These are phyloP conservation scores for Stercorarius parasiticus DNA, from an alignment of 2,113 vertebrate species.

Conservation along the genomic window DNA sequence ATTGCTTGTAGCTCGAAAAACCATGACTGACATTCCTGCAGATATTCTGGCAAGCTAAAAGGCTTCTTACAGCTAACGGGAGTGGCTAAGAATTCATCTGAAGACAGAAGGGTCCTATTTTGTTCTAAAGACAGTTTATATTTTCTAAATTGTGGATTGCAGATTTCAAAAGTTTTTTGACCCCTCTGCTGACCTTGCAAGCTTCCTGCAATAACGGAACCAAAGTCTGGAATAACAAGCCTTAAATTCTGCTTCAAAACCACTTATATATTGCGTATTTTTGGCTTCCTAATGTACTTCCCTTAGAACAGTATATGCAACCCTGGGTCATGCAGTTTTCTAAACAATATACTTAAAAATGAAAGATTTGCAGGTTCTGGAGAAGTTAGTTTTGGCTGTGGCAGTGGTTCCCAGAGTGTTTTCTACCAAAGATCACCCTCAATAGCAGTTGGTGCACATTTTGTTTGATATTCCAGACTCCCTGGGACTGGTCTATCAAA, in stretches of 20 bases:
- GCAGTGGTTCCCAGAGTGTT: not conserved
- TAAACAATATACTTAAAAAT: not conserved
- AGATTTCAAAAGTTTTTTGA: not conserved
- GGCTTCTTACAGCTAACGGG: not conserved
- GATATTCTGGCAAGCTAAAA: constrained; percentile 24
- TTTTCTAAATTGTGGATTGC: not conserved
- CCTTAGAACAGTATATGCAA: not conserved
- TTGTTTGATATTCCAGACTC: not conserved
- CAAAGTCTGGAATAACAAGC: not conserved
- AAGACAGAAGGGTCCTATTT: not conserved
- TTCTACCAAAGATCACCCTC: not conserved
- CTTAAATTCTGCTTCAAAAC: not conserved
- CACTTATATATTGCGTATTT: not conserved
- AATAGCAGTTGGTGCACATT: not conserved
- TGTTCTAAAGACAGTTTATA: not conserved
- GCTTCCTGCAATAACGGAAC: not conserved
- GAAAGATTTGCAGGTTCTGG: not conserved
- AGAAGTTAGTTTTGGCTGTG: not conserved
- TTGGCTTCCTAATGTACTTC: not conserved
- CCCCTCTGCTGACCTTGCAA: not conserved
- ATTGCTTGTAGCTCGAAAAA: not conserved
- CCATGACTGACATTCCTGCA: not conserved
- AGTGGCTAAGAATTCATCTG: not conserved
- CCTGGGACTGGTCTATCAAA: not conserved
- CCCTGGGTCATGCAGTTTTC: not conserved